Conservation (phyloP, 2,888 invertebrate species). For the Epinotia nisella region DNA sequence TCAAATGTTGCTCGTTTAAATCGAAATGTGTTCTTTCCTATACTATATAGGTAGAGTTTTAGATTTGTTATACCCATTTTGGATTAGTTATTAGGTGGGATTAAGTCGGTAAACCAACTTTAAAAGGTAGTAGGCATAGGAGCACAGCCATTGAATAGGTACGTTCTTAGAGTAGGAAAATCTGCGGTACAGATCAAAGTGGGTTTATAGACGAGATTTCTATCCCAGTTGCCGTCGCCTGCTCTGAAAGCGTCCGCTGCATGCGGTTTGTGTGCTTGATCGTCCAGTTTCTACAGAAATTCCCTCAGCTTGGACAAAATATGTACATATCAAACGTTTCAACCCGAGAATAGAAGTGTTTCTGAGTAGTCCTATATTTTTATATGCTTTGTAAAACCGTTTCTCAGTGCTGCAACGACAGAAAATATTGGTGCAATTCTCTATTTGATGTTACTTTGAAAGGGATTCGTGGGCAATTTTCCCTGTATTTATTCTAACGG, state of each 20-base stretch:
- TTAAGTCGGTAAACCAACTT: not conserved
- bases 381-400: slow-evolving; percentile 30
- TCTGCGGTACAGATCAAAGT: slow-evolving; percentile 45
- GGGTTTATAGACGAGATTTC: slow-evolving; percentile 45
- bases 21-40: too few species aligned
- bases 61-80: too few species aligned
- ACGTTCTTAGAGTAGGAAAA: slow-evolving; percentile 4
- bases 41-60: too few species aligned
- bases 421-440: slow-evolving; percentile 36
- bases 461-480: slow-evolving; percentile 15
- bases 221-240: slow-evolving; percentile 44
- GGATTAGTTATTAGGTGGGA: not conserved
- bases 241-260: slow-evolving; percentile 47
- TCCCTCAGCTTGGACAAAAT: slow-evolving; percentile 54
- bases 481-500: slow-evolving; percentile 14
- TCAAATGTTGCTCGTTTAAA: too few species aligned
- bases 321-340: slow-evolving; percentile 52
- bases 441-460: slow-evolving; percentile 37
- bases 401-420: slow-evolving; percentile 25
- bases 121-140: not conserved
- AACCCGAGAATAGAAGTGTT: slow-evolving; percentile 56
- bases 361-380: slow-evolving; percentile 48
- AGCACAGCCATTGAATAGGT: slow-evolving; percentile 6
- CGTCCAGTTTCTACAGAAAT: slow-evolving; percentile 56
- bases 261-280: slow-evolving; percentile 54